phyloP scores from a whole-genome alignment of 2,113 vertebrate genomes.

The Phyllostomus hastatus region DNA sequence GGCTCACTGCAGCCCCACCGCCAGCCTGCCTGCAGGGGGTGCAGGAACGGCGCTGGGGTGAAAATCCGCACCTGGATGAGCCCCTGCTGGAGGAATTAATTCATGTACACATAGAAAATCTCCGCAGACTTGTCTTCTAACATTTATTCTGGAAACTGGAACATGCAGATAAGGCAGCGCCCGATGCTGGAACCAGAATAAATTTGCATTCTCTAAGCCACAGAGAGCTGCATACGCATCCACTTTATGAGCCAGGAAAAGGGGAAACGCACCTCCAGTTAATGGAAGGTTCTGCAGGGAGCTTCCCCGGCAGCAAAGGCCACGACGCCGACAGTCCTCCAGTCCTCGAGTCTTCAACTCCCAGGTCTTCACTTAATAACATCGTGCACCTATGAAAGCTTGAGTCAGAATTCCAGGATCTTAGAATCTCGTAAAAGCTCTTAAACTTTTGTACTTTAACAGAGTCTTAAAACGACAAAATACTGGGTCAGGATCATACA shows the following conservation, averaged over 20 bases:
- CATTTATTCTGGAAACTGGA: conserved; percentile 73
- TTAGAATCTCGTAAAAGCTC: not conserved
- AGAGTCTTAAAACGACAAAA: not conserved
- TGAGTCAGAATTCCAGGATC: not conserved
- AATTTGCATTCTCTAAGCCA: not conserved
- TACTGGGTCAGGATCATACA: not conserved
- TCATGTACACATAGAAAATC: conserved; percentile 24
- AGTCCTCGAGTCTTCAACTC: not conserved
- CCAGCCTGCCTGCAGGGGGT: not conserved
- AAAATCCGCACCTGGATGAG: conserved; percentile 42
- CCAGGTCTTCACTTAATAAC: not conserved
- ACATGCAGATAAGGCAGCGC: conserved; percentile 57
- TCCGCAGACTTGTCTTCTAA: conserved; percentile 62
- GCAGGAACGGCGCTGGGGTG: conserved; percentile 19
- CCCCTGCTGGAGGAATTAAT: conserved; percentile 42
- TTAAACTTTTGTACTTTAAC: not conserved
- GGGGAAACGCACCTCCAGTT: fast-evolving
- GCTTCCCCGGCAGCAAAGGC: not conserved
- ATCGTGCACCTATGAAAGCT: not conserved
- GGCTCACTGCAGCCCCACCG: not conserved
- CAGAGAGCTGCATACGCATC: not conserved
- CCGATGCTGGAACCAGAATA: not conserved
- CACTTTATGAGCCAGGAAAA: not conserved
- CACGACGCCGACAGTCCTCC: not conserved
- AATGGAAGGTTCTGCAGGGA: not conserved